Evolutionary conservation across 2,797 vertebrate species (phyloP).

Genomic region (Buceros bicornis): DNA sequence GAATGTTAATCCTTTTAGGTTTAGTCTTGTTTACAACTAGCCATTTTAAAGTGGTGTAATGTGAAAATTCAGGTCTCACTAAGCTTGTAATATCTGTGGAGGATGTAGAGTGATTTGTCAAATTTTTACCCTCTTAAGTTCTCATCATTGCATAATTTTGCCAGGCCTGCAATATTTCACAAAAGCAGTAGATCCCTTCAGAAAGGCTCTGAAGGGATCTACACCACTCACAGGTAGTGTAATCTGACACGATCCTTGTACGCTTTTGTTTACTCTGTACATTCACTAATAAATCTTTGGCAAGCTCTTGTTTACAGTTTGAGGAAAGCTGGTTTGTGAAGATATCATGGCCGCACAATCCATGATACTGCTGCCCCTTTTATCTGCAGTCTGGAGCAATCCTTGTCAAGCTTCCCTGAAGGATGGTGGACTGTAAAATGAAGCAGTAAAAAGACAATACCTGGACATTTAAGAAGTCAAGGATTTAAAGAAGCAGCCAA

Average conservation of each 20-base stretch:
- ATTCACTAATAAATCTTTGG: constrained; percentile 57
- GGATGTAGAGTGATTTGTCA: background rate
- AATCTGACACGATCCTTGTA: constrained; percentile 3
- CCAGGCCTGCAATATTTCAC: constrained; percentile 10
- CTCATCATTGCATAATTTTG: background rate
- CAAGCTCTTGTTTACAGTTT: constrained; percentile 63
- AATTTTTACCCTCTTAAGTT: constrained; percentile 19
- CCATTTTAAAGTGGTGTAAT: constrained; percentile 17
- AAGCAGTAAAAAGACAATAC: constrained; percentile 31
- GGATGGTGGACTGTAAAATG: background rate
- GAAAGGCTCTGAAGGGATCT: background rate
- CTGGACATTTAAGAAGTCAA: constrained; percentile 29
- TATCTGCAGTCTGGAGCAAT: background rate
- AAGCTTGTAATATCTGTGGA: background rate
- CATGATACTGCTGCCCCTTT: background rate
- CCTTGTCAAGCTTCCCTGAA: constrained; percentile 11
- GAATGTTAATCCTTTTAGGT: constrained; percentile 72
- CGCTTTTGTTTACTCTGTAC: constrained; percentile 57
- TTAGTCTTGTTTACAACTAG: constrained; percentile 47
- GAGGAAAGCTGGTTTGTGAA: constrained; percentile 51
- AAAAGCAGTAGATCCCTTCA: background rate
- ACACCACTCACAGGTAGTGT: background rate
- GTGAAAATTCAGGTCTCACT: constrained; percentile 26
- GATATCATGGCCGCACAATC: background rate
- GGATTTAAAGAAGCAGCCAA: constrained; percentile 18